A percentile compares a stretch with the other conserved stretches of the same genome.
Conservation (phyloP, 2,888 invertebrate genomes). For the Nesidiocoris tenuis region DNA sequence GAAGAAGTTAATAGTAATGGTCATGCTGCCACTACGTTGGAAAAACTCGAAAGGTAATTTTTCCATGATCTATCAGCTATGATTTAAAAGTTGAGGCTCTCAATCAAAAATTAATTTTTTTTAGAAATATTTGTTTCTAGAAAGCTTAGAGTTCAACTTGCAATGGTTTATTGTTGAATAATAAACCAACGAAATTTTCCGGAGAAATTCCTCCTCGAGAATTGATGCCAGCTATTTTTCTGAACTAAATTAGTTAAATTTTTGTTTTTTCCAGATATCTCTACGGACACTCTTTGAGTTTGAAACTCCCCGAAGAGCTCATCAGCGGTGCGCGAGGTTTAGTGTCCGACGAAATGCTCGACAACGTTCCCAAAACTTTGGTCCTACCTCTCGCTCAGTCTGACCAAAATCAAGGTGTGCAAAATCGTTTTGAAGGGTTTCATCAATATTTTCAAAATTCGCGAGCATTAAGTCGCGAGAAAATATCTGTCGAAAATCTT, state of each 20-base stretch:
- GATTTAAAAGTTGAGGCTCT: too few relatives aligned
- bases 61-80: too few relatives aligned
- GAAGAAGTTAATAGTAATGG: slow-evolving; percentile 27
- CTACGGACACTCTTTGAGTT: slow-evolving; percentile 71
- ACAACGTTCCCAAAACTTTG: slow-evolving; percentile 57
- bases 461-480: background rate
- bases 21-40: slow-evolving; percentile 42
- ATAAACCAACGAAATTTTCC: too few relatives aligned
- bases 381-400: slow-evolving; percentile 63
- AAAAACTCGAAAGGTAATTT: slow-evolving; percentile 41
- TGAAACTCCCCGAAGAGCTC: slow-evolving; percentile 70
- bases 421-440: background rate
- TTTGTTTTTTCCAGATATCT: slow-evolving; percentile 62
- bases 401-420: slow-evolving; percentile 34
- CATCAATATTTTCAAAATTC: background rate
- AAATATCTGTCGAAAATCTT: background rate
- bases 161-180: too few relatives aligned
- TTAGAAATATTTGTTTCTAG: background rate
- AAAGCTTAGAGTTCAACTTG: too few relatives aligned
- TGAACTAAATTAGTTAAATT: too few relatives aligned
- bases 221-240: too few relatives aligned
- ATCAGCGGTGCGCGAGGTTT: slow-evolving; percentile 55
- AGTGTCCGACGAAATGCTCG: slow-evolving; percentile 35
- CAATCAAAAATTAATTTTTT: too few relatives aligned
- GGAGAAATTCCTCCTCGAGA: too few relatives aligned